Evolutionary conservation across 2,113 vertebrate species (phyloP).

Genomic region (Hypocryptadius cinnamomeus): DNA sequence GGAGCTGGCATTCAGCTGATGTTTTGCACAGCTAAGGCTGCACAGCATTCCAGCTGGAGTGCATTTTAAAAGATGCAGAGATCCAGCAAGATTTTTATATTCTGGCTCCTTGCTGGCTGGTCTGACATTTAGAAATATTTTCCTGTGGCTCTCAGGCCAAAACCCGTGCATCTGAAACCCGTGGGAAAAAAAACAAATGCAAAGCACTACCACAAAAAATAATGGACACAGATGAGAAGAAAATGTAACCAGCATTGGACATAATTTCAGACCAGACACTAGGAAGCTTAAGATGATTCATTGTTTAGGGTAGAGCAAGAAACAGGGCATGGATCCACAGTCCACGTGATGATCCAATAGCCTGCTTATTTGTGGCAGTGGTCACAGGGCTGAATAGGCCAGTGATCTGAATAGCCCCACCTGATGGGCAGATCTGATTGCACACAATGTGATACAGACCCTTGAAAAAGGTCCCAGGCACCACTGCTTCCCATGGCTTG

Average conservation of each 20-base stretch:
- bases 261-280: not conserved
- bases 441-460: not conserved
- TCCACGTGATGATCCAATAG: not conserved
- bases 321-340: not conserved
- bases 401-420: not conserved
- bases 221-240: not conserved
- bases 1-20: not conserved
- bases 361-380: not conserved
- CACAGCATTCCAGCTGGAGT: not conserved
- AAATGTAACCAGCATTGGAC: not conserved
- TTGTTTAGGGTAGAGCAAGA: not conserved
- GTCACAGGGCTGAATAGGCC: not conserved
- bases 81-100: slow-evolving; percentile 6
- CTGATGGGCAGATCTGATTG: not conserved
- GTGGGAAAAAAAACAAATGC: not conserved
- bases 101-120: not conserved
- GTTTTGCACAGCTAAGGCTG: not conserved
- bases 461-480: not conserved
- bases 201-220: not conserved
- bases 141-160: not conserved
- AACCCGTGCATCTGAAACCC: not conserved
- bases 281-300: not conserved
- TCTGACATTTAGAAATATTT: slow-evolving; percentile 8
- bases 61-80: not conserved
- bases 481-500: not conserved